Evolutionary conservation across 2,797 vertebrate species (phyloP).

Genomic region (Cyprinodon diabolis): DNA sequence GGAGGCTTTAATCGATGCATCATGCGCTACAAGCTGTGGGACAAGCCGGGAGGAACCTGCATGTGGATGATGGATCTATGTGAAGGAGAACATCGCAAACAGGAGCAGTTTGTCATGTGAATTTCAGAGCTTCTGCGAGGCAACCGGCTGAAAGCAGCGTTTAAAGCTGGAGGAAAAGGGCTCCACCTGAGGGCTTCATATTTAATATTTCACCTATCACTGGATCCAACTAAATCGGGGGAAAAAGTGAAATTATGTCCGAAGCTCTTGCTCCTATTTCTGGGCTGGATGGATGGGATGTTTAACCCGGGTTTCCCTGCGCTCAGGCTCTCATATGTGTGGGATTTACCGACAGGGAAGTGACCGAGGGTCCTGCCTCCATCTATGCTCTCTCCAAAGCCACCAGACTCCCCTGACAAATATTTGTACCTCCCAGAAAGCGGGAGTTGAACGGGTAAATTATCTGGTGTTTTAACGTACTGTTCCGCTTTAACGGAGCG

Average conservation of each 20-base stretch:
- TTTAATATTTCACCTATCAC: conserved; percentile 22
- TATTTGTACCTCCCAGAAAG: conserved; percentile 17
- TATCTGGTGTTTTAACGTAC: conserved; percentile 36
- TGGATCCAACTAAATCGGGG: conserved; percentile 34
- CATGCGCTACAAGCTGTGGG: conserved; percentile 27
- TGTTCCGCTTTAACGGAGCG: conserved; percentile 64
- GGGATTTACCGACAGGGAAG: conserved; percentile 48
- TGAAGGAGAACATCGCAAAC: conserved; percentile 19
- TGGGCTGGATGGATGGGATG: conserved; percentile 53
- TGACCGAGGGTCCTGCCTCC: conserved; percentile 24
- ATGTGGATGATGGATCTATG: conserved; percentile 42
- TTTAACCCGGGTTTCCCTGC: conserved; percentile 39
- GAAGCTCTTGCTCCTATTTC: not conserved
- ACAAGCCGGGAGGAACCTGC: conserved; percentile 31
- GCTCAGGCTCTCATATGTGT: conserved; percentile 34
- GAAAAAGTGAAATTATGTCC: conserved; percentile 32
- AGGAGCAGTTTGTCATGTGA: conserved; percentile 51
- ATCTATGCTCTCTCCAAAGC: conserved; percentile 67
- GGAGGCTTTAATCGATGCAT: conserved; percentile 28
- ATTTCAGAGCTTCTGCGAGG: conserved; percentile 28
- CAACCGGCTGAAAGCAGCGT: conserved; percentile 24
- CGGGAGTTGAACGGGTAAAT: conserved; percentile 35
- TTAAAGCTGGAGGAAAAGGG: conserved; percentile 37
- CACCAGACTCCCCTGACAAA: conserved; percentile 59
- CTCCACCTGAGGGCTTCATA: conserved; percentile 60